A percentile compares a stretch with the other conserved stretches of the same genome.
phyloP scores from a whole-genome alignment of 2,888 invertebrate species.

The Sthenelais limicola region DNA sequence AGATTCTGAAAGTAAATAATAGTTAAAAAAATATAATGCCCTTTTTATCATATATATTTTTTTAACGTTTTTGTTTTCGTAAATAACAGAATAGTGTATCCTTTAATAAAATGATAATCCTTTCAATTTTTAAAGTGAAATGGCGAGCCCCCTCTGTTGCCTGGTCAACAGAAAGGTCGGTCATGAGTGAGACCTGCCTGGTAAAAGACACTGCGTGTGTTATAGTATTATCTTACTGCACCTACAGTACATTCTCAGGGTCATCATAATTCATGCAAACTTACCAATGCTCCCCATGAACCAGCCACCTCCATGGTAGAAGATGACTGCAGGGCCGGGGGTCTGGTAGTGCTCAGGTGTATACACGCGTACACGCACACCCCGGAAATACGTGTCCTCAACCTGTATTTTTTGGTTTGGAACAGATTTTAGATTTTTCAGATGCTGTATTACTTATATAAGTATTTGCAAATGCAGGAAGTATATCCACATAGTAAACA shows the following conservation, averaged over 20 bases:
- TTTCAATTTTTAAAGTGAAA: no score
- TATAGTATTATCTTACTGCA: background rate
- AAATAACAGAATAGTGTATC: no score
- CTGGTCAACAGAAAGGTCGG: no score
- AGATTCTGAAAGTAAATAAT: constrained; percentile 16
- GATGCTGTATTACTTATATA: background rate
- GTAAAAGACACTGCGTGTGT: background rate
- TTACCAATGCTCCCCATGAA: constrained; percentile 44
- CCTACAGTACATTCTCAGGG: background rate
- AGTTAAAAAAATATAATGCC: background rate
- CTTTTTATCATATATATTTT: background rate
- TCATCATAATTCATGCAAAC: background rate
- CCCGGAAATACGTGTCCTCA: constrained; percentile 42
- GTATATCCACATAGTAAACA: no score
- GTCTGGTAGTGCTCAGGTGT: constrained; percentile 50
- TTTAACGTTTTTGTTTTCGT: no score
- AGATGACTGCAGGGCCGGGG: constrained; percentile 60
- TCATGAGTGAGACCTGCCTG: background rate
- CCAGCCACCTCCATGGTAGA: constrained; percentile 62
- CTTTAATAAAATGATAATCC: no score
- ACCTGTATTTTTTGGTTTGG: constrained; percentile 30
- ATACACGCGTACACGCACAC: constrained; percentile 54
- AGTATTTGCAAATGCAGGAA: background rate
- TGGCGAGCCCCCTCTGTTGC: no score
- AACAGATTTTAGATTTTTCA: background rate